Conservation (phyloP, 2,888 invertebrate species). For the Epiblema foenella region DNA sequence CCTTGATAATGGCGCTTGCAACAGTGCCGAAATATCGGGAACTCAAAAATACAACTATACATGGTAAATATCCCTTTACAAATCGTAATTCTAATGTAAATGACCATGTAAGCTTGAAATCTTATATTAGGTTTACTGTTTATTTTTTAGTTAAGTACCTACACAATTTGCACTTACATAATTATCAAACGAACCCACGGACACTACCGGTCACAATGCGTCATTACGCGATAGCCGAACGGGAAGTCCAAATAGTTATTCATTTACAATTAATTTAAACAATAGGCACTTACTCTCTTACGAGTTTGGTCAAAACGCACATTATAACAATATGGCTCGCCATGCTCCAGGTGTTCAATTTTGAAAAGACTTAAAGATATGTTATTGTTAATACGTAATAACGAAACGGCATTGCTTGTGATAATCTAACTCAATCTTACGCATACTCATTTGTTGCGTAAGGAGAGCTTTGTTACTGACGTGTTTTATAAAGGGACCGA, state of each 20-base stretch:
- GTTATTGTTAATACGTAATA: not conserved
- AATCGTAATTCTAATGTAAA: too few species aligned
- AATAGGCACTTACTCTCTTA: conserved; percentile 20
- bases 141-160: not conserved
- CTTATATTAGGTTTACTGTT: too few species aligned
- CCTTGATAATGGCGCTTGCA: too few species aligned
- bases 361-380: not conserved
- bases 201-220: conserved; percentile 29
- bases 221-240: conserved; percentile 30
- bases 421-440: not conserved
- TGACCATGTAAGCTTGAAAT: too few species aligned
- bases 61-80: too few species aligned
- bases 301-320: not conserved
- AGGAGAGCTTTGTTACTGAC: too few species aligned
- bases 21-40: too few species aligned
- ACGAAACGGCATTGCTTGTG: not conserved
- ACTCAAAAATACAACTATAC: too few species aligned
- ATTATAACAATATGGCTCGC: not conserved
- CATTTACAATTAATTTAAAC: conserved; percentile 33
- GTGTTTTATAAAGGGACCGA: too few species aligned
- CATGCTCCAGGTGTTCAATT: not conserved
- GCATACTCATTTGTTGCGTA: not conserved
- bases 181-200: not conserved
- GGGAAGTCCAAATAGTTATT: conserved; percentile 39
- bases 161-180: not conserved